Base-by-base conservation (phyloP, 2,113 vertebrate species). In the Thunnus maccoyii region DNA sequence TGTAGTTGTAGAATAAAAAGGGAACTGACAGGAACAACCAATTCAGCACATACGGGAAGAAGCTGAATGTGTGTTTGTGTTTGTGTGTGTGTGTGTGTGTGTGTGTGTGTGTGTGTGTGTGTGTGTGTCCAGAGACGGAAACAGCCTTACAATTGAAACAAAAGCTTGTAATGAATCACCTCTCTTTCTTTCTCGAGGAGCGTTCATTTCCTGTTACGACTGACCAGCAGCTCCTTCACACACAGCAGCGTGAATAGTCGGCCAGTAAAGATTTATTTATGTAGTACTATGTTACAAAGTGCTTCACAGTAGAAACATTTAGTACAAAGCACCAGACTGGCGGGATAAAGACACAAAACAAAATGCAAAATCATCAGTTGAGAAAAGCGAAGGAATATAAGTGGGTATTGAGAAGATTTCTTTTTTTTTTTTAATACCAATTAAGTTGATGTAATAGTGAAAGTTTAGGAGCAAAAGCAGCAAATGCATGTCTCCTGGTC, bases 81-180 rank as follows among this genome's bases (percentile, higher is more conserved):
- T 32, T 30, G 69, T 71, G 55, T 60, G 68, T 32, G 11, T 54
- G 65, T 54, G 11, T 36, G 17, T 54, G 66, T 54, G 47, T 66
- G 63, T 32, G 32, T 65, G 17, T 54, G 66, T 54, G 47, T 66
- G 63, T 30, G 32, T 65, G 20, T 55, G 65, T 54, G 67, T 57
- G 36, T 72, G 77, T 51, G n/a, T n/a, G 9, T 62, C 22, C 52
- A 47, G 16, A 78, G 55, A 20, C 30, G 72, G 67, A 76, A 85
- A 56, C 66, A 44, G 78, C 10, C 72, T 76, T 20, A 62, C 54
- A 68, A 56, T 46, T 0, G 6, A 51, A 76, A 85, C 83, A 81
- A 76, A 72, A 77, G 83, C 67, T 3, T 9, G 25, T 60, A 27
- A 81, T 72, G 72, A 85, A 77, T 85, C 83, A 76, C 60, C 11